Evolutionary conservation across 2,888 invertebrate genomes (phyloP).

Genomic region (Acanthosepion pharaonis): DNA sequence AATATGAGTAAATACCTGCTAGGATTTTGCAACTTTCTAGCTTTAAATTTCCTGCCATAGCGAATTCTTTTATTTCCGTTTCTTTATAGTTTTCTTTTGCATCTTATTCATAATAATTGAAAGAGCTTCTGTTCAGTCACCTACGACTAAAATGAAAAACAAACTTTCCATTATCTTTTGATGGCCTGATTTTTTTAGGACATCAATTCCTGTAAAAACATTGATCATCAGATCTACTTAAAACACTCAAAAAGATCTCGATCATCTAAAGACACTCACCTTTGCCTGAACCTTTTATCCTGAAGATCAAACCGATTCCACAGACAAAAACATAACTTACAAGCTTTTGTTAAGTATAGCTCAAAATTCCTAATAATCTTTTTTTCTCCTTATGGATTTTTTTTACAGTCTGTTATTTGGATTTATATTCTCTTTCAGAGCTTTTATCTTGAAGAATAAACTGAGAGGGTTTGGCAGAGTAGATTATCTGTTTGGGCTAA

Average conservation of each 20-base stretch:
- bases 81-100: neutral
- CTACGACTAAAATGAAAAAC: neutral
- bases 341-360: constrained; percentile 4
- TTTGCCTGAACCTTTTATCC: neutral
- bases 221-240: neutral
- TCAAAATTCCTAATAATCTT: neutral
- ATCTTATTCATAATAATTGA: neutral
- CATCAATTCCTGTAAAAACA: neutral
- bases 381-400: neutral
- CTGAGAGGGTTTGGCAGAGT: neutral
- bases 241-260: neutral
- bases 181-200: neutral
- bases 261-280: constrained; percentile 2
- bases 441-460: neutral
- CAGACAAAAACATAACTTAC: neutral
- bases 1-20: neutral
- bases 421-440: neutral
- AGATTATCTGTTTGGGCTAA: neutral
- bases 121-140: neutral
- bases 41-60: neutral
- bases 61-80: neutral
- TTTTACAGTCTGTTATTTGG: neutral
- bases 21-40: neutral
- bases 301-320: neutral
- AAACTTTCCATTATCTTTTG: neutral